These are phyloP conservation scores for Xiphophorus hellerii DNA, from an alignment of 2,113 vertebrate species.

Conservation along the genomic window DNA sequence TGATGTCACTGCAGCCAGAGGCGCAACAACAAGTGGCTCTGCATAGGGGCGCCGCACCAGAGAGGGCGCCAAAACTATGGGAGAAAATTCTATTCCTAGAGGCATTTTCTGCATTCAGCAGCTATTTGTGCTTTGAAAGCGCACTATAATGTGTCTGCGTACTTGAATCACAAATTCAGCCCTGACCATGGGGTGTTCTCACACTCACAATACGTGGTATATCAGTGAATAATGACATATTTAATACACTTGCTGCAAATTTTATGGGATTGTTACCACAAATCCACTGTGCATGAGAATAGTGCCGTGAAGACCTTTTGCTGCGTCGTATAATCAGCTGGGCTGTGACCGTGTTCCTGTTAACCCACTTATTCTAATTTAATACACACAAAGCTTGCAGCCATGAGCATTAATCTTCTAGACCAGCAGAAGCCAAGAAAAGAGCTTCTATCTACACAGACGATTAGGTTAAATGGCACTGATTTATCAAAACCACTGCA, in stretches of 20 bases:
- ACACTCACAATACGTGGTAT: neutral
- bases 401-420: conserved; percentile 25
- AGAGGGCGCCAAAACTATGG: no score
- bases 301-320: conserved; percentile 35
- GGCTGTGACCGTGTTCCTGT: conserved; percentile 27
- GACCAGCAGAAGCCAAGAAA: conserved; percentile 8
- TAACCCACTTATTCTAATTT: conserved; percentile 62
- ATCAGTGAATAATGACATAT: neutral
- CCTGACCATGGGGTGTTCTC: neutral
- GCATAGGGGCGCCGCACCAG: no score
- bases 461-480: neutral
- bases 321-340: conserved; percentile 51
- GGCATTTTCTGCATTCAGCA: no score
- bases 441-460: neutral
- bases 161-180: neutral
- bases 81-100: no score
- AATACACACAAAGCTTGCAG: conserved; percentile 45
- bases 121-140: no score
- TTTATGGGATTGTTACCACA: conserved; percentile 12
- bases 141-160: no score
- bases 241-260: neutral
- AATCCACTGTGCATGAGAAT: conserved; percentile 12
- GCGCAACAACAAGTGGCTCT: no score
- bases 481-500: neutral
- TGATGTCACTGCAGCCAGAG: neutral